Evolutionary conservation across 2,888 invertebrate genomes (phyloP), one percentile per base, ranked within the genome.

Genomic region (Plutella xylostella): DNA sequence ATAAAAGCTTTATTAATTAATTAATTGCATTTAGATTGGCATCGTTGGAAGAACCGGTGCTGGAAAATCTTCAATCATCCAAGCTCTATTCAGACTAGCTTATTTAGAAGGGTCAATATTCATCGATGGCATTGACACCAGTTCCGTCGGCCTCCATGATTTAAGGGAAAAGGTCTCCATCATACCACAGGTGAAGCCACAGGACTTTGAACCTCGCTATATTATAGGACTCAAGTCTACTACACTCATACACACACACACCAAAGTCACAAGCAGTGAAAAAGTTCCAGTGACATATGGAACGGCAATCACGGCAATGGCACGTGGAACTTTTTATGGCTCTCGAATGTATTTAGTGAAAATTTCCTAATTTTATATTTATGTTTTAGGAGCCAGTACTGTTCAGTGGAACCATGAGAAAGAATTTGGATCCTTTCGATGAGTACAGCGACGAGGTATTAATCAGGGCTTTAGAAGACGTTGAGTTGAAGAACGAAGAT

Each of bases 371-470:
- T 9, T 5, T 5, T 25, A 25, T 39, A 19, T n/a, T 34, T 34
- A 21, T 1, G 17, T 45, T 43, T 22, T 87, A 94, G 79, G 93
- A 93, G 59, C 93, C 93, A 0, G 90, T 93, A 3, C 65, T 94
- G 12, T 93, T 97, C 64, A 92, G 93, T 33, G 96, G 96, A 2
- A 90, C 91, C 0, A 82, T 97, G 67, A 87, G 96, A 28, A 90
- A 90, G 59, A 93, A 93, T 66, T 74, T 93, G 49, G 93, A 93
- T 72, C 93, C 92, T 0, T 92, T 92, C 58, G 86, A 90, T 47
- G 87, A 90, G 53, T 91, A 90, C 58, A 69, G 86, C 0, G 96
- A 96, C 58, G 85, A 86, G 1, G 76, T 89, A 20, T 67, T 97
- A 15, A 90, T 96, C 88, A 85, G 85, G 49, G 93, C 93, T 0